Evolutionary conservation across 2,888 invertebrate species (phyloP), one percentile per base, ranked within the genome.

Genomic region (Eupithecia exiguata): DNA sequence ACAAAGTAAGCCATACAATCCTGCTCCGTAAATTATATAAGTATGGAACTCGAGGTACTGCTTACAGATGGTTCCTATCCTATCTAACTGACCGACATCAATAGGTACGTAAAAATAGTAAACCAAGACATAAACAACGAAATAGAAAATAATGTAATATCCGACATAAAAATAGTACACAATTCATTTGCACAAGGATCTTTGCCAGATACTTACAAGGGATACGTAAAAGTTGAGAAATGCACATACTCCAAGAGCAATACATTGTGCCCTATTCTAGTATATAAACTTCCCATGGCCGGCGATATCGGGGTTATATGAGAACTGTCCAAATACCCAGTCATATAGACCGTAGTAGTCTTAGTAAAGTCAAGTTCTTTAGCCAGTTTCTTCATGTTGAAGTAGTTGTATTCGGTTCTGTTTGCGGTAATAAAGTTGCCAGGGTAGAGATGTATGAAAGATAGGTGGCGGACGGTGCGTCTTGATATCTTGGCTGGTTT

Each of bases 191-290:
- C n/a, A n/a, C n/a, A n/a, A n/a, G n/a, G n/a, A n/a, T n/a, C n/a
- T n/a, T n/a, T n/a, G n/a, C 21, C 10, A 53, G 58, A 25, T 58
- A 58, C 58, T 58, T 21, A 21, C 80, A 70, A 53, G 5, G 80
- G 80, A 43, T 74, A 80, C 21, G 70, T 58, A 30, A 25, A 35
- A 5, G 72, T 61, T 6, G 40, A 68, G 65, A 80, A 78, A 70
- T 66, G 72, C 72, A 79, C 18, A 73, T 80, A 77, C 30, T 86
- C 84, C 74, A 86, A 36, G 14, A 83, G 21, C 1, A 85, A 69
- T 0, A 82, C 85, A 69, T 86, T 85, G 49, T 88, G 88, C 0
- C 85, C 78, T 12, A 49, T 61, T 49, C 70, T 76, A 14, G 76
- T 77, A 16, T 78, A 80, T 5, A 72, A 30, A 1, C 75, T 68